Conservation (phyloP, 2,797 vertebrate species). For the Sebastes matsubarae region DNA sequence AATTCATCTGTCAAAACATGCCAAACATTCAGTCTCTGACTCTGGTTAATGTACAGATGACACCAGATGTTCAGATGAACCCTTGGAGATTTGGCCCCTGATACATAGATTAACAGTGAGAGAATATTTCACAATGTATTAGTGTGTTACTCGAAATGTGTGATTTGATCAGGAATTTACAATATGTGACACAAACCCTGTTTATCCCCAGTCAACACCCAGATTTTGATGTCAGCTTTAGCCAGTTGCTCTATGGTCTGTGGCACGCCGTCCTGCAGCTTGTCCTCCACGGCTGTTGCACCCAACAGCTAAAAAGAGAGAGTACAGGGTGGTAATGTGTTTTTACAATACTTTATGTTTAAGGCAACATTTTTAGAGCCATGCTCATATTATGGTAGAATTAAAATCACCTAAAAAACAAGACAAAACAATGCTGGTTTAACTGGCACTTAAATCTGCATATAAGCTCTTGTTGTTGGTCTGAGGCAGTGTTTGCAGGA, state of each 20-base stretch:
- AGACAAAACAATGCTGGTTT: not conserved
- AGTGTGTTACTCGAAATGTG: not conserved
- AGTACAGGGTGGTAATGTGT: not conserved
- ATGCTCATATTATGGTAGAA: not conserved
- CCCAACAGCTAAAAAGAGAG: slow-evolving; percentile 86
- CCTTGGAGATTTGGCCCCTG: not conserved
- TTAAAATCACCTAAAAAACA: not conserved
- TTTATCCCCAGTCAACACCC: slow-evolving; percentile 96
- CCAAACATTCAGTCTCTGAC: not conserved
- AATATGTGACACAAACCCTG: slow-evolving; percentile 83
- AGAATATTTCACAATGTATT: not conserved
- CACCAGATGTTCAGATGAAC: not conserved
- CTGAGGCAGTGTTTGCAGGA: not conserved
- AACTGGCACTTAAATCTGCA: not conserved
- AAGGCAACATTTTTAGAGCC: not conserved
- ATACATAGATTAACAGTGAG: not conserved
- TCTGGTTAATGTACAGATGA: not conserved
- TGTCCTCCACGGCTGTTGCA: slow-evolving; percentile 94
- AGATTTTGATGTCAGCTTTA: slow-evolving; percentile 93
- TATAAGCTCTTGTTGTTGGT: not conserved
- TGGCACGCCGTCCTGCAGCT: slow-evolving; percentile 93
- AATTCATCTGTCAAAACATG: not conserved
- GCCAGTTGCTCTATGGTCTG: slow-evolving; percentile 90
- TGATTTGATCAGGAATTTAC: not conserved
- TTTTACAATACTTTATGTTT: not conserved